A percentile compares a stretch with the other conserved stretches of the same genome.
Conservation (phyloP, 2,888 invertebrate genomes). For the Pollenia amentaria region DNA sequence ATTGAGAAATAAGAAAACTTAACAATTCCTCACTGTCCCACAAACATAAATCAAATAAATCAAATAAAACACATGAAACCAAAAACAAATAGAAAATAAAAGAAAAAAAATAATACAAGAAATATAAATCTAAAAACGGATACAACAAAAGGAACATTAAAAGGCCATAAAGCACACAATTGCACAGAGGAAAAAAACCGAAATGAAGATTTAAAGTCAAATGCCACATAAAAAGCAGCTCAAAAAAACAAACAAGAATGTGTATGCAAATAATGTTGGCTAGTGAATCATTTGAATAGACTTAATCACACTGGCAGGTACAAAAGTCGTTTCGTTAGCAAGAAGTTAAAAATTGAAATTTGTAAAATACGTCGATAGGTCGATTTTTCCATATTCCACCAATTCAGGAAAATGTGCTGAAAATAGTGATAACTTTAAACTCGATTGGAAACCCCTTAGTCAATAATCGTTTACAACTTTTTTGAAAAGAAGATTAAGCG, state of each 20-base stretch:
- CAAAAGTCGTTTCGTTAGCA: neutral
- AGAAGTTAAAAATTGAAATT: no score
- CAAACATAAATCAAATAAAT: slow-evolving; percentile 49
- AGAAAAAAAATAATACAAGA: slow-evolving; percentile 7
- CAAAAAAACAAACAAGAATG: slow-evolving; percentile 49
- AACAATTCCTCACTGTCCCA: slow-evolving; percentile 36
- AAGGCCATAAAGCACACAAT: slow-evolving; percentile 58
- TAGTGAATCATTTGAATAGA: slow-evolving; percentile 11
- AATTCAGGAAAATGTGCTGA: no score
- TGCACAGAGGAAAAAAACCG: slow-evolving; percentile 10
- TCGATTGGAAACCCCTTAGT: no score
- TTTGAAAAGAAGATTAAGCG: no score
- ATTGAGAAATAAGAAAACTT: neutral
- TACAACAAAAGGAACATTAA: slow-evolving; percentile 65
- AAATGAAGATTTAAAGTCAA: slow-evolving; percentile 56
- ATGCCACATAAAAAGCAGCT: slow-evolving; percentile 54
- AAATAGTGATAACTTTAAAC: no score
- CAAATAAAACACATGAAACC: slow-evolving; percentile 14
- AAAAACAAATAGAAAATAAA: slow-evolving; percentile 15
- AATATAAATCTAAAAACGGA: slow-evolving; percentile 59
- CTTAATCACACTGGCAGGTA: neutral
- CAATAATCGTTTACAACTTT: no score
- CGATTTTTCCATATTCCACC: neutral
- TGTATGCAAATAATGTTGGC: slow-evolving; percentile 42
- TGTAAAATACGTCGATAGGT: no score